Percentiles rank a stretch among this genome's conserved stretches.
Evolutionary conservation across 2,888 invertebrate species (phyloP).

Genomic region (Drosophila pegasa): DNA sequence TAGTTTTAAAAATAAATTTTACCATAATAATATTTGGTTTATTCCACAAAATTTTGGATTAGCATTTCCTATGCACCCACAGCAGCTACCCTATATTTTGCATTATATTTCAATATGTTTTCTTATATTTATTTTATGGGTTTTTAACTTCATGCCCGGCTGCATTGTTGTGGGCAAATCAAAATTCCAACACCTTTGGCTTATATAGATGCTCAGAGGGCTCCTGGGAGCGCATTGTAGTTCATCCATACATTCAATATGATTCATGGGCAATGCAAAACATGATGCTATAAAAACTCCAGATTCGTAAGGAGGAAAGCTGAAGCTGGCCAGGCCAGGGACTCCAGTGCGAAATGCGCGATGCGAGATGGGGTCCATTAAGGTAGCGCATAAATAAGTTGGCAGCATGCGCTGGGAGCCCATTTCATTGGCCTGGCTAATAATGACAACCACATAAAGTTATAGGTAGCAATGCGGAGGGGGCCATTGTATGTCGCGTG

Average conservation of each 20-base stretch:
- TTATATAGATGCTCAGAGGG: neutral
- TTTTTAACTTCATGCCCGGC: conserved; percentile 4
- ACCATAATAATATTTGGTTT: no score
- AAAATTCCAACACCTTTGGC: conserved; percentile 66
- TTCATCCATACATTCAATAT: conserved; percentile 21
- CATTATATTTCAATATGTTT: neutral
- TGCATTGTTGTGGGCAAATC: conserved; percentile 48
- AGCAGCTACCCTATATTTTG: neutral
- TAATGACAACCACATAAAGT: conserved; percentile 79
- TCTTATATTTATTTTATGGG: conserved; percentile 7
- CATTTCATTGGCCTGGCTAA: conserved; percentile 73
- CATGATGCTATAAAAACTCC: conserved; percentile 55
- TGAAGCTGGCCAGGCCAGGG: neutral
- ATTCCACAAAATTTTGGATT: neutral
- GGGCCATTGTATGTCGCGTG: conserved; percentile 76
- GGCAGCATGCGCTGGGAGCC: conserved; percentile 43
- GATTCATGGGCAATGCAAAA: conserved; percentile 60
- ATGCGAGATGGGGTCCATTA: conserved; percentile 64
- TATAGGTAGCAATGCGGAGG: conserved; percentile 57
- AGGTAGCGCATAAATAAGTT: conserved; percentile 77
- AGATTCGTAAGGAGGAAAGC: conserved; percentile 36
- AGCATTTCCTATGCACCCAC: neutral
- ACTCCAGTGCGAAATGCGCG: neutral
- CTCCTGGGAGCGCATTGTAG: conserved; percentile 18
- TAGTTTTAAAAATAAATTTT: no score